Percentiles rank a stretch among this genome's conserved stretches.
These are phyloP conservation scores for Aphidoletes aphidimyza DNA, from an alignment of 2,888 invertebrate genomes.

Conservation along the genomic window DNA sequence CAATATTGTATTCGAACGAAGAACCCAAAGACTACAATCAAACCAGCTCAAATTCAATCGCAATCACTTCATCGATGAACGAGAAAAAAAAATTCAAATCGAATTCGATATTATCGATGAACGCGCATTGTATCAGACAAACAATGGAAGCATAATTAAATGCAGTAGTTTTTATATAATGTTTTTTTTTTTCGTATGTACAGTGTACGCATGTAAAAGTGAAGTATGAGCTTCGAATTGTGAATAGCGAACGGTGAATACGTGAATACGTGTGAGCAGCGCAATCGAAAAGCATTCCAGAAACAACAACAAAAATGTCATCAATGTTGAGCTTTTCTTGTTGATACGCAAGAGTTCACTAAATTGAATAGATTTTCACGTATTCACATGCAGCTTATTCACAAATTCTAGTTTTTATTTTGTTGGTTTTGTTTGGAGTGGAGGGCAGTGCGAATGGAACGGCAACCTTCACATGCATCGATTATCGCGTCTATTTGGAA, in stretches of 20 bases:
- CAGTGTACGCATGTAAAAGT: too few relatives aligned
- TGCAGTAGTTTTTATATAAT: slow-evolving; percentile 2
- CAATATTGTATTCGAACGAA: too few relatives aligned
- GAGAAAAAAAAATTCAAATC: not conserved
- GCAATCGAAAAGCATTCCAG: not conserved
- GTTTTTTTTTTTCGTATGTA: not conserved
- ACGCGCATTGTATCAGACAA: not conserved
- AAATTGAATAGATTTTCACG: slow-evolving; percentile 45
- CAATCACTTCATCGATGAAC: not conserved
- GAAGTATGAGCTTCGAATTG: too few relatives aligned
- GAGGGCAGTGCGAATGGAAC: not conserved
- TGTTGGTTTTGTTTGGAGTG: not conserved
- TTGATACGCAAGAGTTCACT: not conserved
- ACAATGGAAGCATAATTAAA: slow-evolving; percentile 31
- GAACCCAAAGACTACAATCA: not conserved
- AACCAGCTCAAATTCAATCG: not conserved
- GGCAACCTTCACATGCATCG: not conserved
- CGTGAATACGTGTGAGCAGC: not conserved
- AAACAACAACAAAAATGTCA: not conserved
- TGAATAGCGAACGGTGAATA: too few relatives aligned
- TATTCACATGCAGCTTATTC: not conserved
- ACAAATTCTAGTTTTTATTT: not conserved
- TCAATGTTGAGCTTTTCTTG: slow-evolving; percentile 37
- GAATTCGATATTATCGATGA: not conserved
- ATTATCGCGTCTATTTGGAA: not conserved